Conservation (phyloP, 2,113 vertebrate species). For the human region DNA sequence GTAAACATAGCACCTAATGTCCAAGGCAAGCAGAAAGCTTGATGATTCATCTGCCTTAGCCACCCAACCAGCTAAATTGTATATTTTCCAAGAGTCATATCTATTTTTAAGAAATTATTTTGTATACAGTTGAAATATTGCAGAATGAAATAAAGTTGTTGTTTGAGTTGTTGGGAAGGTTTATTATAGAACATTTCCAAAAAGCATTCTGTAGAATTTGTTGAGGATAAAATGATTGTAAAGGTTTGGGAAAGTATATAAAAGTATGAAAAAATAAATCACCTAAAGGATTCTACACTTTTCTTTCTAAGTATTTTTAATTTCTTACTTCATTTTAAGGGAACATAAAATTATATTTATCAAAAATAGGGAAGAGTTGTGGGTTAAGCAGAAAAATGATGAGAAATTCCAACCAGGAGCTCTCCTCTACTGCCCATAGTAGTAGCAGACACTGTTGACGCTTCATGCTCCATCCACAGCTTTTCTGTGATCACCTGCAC, state of each 20-base stretch:
- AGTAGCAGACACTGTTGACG: background rate
- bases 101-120: background rate
- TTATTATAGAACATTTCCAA: background rate
- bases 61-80: background rate
- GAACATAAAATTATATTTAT: background rate
- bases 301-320: background rate
- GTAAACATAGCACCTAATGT: background rate
- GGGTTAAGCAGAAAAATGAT: background rate
- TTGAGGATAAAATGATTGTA: background rate
- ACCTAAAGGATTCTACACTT: background rate
- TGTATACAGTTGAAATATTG: background rate
- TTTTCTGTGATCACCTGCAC: background rate
- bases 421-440: fast-evolving
- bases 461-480: background rate
- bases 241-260: background rate
- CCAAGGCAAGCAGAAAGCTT: background rate
- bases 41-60: background rate
- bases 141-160: background rate
- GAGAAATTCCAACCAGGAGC: background rate
- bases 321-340: background rate
- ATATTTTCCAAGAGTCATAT: background rate
- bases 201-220: background rate
- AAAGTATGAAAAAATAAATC: background rate
- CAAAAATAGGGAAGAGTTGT: background rate
- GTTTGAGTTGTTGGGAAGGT: background rate